phyloP scores from a whole-genome alignment of 2,888 invertebrate genomes.

The Idaea straminata region DNA sequence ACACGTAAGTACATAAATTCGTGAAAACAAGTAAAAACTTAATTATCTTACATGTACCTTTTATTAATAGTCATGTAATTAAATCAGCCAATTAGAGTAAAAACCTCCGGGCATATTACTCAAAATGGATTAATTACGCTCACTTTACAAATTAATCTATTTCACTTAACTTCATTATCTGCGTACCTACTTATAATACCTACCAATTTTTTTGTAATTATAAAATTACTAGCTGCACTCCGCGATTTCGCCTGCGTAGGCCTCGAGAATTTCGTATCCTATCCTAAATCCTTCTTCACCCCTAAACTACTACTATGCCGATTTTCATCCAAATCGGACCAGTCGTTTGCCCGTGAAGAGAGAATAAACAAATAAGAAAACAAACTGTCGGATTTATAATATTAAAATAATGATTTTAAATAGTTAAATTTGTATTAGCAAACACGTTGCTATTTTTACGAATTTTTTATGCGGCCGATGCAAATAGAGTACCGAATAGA shows the following conservation, averaged over 20 bases:
- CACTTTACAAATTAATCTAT: slow-evolving; percentile 46
- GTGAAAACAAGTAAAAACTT: not conserved
- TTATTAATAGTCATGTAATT: slow-evolving; percentile 30
- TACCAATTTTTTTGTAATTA: too few species aligned
- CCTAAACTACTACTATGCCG: too few species aligned
- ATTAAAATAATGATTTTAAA: too few species aligned
- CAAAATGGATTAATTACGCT: slow-evolving; percentile 43
- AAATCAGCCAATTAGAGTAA: slow-evolving; percentile 49
- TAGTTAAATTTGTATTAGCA: too few species aligned
- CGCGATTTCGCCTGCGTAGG: not conserved
- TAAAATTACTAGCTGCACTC: not conserved
- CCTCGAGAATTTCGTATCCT: not conserved
- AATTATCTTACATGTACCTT: slow-evolving; percentile 8
- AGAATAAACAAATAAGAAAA: too few species aligned
- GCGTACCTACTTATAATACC: not conserved
- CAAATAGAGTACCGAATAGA: too few species aligned
- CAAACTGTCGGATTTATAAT: too few species aligned
- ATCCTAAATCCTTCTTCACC: too few species aligned
- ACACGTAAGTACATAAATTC: not conserved
- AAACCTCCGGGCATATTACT: slow-evolving; percentile 42
- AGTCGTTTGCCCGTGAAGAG: too few species aligned
- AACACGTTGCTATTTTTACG: too few species aligned
- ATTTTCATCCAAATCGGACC: too few species aligned
- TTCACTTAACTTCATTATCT: not conserved
- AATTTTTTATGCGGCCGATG: too few species aligned